Percentiles rank a stretch among this genome's conserved stretches.
phyloP scores from a whole-genome alignment of 2,888 invertebrate species.

The Podabrus alpinus region DNA sequence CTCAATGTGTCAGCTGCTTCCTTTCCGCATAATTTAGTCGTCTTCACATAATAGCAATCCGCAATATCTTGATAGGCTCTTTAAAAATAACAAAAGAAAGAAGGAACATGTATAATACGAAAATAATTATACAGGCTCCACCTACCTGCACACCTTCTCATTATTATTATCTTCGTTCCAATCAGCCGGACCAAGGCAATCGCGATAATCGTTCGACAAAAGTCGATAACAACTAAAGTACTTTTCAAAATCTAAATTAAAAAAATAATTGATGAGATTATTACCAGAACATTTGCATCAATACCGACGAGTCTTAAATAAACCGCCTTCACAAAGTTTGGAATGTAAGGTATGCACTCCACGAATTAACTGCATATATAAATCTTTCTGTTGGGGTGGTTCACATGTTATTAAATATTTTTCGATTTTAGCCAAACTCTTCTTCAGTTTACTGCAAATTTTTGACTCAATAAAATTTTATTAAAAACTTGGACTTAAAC shows the following conservation, averaged over 20 bases:
- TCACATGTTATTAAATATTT: conserved; percentile 52
- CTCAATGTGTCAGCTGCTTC: conserved; percentile 54
- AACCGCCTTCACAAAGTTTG: conserved; percentile 50
- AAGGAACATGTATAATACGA: too few species aligned
- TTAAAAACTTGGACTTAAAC: conserved; percentile 13
- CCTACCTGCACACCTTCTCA: conserved; percentile 55
- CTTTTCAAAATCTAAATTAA: conserved; percentile 44
- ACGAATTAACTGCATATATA: conserved; percentile 56
- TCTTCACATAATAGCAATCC: conserved; percentile 59
- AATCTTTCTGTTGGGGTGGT: conserved; percentile 51
- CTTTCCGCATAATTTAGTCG: conserved; percentile 58
- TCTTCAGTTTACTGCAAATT: conserved; percentile 44
- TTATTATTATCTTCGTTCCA: conserved; percentile 59
- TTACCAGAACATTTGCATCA: background rate
- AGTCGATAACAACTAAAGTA: conserved; percentile 54
- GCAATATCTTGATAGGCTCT: conserved; percentile 57
- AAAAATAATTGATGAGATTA: background rate
- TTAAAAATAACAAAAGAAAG: conserved; percentile 26
- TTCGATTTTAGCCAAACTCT: conserved; percentile 52
- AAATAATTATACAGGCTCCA: too few species aligned
- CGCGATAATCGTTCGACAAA: conserved; percentile 57
- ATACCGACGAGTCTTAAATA: background rate
- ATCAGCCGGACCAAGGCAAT: conserved; percentile 60
- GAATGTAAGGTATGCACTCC: conserved; percentile 54
- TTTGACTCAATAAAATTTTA: background rate